Evolutionary conservation across 2,113 vertebrate species (phyloP).

Genomic region (Butorides virescens): DNA sequence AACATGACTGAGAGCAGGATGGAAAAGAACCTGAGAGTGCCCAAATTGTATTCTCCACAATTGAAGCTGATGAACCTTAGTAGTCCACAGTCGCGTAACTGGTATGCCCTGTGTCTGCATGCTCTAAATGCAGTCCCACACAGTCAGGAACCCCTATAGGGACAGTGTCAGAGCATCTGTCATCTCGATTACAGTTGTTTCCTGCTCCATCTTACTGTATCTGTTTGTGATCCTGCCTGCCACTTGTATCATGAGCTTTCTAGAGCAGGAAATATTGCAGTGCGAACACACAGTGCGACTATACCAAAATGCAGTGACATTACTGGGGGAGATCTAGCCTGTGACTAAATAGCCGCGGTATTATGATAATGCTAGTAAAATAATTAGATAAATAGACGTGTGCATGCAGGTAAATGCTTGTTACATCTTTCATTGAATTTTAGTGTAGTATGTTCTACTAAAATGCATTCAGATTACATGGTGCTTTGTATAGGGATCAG

Average conservation of each 20-base stretch:
- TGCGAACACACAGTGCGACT: neutral
- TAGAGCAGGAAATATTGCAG: neutral
- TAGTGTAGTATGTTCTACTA: neutral
- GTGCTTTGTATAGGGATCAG: neutral
- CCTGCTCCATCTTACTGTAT: neutral
- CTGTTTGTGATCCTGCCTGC: neutral
- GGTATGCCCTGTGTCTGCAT: neutral
- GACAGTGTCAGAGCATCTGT: neutral
- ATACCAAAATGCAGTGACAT: neutral
- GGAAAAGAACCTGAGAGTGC: neutral
- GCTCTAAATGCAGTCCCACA: neutral
- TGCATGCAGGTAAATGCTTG: neutral
- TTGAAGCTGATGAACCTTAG: neutral
- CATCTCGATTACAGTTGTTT: neutral
- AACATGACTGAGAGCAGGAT: neutral
- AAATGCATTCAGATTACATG: neutral
- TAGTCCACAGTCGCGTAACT: neutral
- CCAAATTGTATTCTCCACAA: neutral
- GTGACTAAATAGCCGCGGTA: neutral
- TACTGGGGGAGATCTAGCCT: neutral
- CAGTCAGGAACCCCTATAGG: neutral
- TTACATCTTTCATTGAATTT: neutral
- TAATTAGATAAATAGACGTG: neutral
- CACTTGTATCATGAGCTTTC: neutral
- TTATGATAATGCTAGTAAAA: neutral